These are phyloP conservation scores for Arothron firmamentum DNA, from an alignment of 2,113 vertebrate species.

Conservation along the genomic window DNA sequence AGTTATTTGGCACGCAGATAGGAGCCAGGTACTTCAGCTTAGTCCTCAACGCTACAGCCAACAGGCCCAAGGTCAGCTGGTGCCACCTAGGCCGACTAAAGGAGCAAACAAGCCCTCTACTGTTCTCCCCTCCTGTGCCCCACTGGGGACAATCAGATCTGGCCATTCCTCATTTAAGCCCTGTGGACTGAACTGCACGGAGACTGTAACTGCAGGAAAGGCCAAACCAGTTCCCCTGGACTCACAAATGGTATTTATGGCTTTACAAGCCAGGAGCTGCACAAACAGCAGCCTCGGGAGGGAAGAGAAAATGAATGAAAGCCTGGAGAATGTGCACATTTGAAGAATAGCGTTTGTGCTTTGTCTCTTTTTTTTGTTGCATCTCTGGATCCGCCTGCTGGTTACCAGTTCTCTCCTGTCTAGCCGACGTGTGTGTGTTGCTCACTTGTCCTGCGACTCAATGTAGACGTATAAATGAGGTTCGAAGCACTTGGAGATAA, in stretches of 20 bases:
- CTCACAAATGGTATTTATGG: slow-evolving; percentile 40
- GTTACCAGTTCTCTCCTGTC: slow-evolving; percentile 15
- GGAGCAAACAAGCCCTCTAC: slow-evolving; percentile 61
- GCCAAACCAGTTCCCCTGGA: slow-evolving; percentile 39
- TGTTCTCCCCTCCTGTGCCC: slow-evolving; percentile 57
- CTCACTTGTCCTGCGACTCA: slow-evolving; percentile 98
- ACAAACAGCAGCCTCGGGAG: slow-evolving; percentile 10
- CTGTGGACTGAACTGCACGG: slow-evolving; percentile 50
- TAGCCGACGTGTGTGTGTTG: slow-evolving; percentile 33
- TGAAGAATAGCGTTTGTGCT: slow-evolving; percentile 54
- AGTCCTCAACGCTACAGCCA: slow-evolving; percentile 22
- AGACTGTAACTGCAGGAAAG: slow-evolving; percentile 39
- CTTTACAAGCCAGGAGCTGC: slow-evolving; percentile 24
- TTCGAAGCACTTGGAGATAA: slow-evolving; percentile 98
- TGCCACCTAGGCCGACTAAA: slow-evolving; percentile 44
- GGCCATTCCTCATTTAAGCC: slow-evolving; percentile 36
- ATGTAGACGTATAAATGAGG: slow-evolving; percentile 98
- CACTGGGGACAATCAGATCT: slow-evolving; percentile 50
- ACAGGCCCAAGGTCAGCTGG: slow-evolving; percentile 44
- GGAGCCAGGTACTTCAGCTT: slow-evolving; percentile 25
- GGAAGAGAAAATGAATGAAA: neutral
- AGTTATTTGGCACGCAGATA: slow-evolving; percentile 10
- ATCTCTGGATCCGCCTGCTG: too few species aligned
- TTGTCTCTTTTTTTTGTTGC: slow-evolving; percentile 52
- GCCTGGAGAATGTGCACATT: slow-evolving; percentile 7